Percentiles rank a stretch among this genome's conserved stretches.
Evolutionary conservation across 1,140 invertebrate genomes (phyloP).

Genomic region (Sminthurinus signatus): DNA sequence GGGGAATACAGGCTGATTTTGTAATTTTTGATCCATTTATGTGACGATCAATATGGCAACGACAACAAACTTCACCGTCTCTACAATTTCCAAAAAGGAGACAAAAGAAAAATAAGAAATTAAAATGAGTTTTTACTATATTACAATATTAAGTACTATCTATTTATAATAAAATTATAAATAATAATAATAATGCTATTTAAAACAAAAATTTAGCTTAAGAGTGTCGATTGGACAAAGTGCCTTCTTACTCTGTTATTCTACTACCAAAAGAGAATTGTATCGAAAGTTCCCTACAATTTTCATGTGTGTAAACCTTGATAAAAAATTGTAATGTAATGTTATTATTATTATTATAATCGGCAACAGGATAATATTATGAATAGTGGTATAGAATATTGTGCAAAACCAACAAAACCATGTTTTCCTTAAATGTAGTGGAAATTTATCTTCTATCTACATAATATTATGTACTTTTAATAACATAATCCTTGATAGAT

Average conservation of each 20-base stretch:
- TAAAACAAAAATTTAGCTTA: neutral
- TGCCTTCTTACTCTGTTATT: neutral
- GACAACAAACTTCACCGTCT: no score
- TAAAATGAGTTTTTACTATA: no score
- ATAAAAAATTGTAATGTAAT: neutral
- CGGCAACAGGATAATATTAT: neutral
- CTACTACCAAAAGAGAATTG: neutral
- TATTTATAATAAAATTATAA: neutral
- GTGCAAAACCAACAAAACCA: neutral
- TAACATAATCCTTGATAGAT: neutral
- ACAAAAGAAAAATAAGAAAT: no score
- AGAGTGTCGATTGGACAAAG: neutral
- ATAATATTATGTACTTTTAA: neutral
- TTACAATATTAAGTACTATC: no score
- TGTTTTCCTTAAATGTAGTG: neutral
- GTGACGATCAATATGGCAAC: no score
- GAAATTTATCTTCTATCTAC: neutral
- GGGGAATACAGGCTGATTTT: no score
- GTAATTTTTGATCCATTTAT: no score
- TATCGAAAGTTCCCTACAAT: neutral
- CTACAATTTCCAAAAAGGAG: no score
- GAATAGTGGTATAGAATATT: neutral
- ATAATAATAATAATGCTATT: neutral
- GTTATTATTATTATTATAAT: neutral
- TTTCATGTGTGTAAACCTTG: neutral